Evolutionary conservation across 1,140 invertebrate genomes (phyloP), one percentile per base, ranked within the genome.

Genomic region (Neodiprion fabricii): DNA sequence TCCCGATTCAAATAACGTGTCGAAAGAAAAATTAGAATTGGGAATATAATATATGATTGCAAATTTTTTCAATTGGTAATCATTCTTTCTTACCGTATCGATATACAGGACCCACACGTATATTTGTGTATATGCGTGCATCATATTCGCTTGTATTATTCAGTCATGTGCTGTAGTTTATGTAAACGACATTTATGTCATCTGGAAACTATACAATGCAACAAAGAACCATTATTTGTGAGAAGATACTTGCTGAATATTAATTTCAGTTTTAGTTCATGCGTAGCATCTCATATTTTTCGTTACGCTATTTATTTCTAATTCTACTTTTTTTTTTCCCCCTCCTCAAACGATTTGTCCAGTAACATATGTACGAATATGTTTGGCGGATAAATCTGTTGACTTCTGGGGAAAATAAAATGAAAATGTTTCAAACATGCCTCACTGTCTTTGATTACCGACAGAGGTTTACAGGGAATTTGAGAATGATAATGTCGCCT

Each of bases 191-290:
- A 75, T 50, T 77, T 71, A 67, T 71, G 74, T 76, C 78, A 79
- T 65, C 12, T 61, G 73, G 72, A 75, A 71, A 14, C 11, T 40
- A 11, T 76, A 81, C 75, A 79, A 81, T 79, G 69, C 74, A 74
- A 71, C 69, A 78, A 81, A 79, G 70, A 77, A 74, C 72, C 67
- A 79, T 70, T 79, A 50, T 70, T 70, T 61, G 9, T 14, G 28
- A 10, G 17, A 74, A 49, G 68, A 70, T 28, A 65, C 70, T 21
- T 73, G 74, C 28, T 72, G 68, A 81, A 81, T 81, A 77, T 74
- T 81, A 81, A 81, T 81, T 81, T 48, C 28, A 74, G n/a, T 61
- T 17, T 40, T 40, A 40, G 28, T 12, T 61, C 53, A 61, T 5
- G 8, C 53, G 9, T 61, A 61, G 53, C 53, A 61, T 61, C 53